Evolutionary conservation across 1,140 invertebrate genomes (phyloP).

Genomic region (Agrilus planipennis): DNA sequence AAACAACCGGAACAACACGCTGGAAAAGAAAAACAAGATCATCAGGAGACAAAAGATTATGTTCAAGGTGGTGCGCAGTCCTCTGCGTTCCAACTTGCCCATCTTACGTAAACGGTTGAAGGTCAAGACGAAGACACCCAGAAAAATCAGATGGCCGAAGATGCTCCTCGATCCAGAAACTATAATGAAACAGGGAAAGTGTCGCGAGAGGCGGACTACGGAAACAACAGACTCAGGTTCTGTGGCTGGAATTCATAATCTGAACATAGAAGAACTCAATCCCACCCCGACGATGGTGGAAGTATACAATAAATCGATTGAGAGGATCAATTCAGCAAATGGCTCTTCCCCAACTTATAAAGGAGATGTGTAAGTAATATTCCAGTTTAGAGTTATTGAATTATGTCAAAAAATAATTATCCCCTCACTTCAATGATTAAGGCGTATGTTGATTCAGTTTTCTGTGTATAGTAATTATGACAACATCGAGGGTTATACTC

Average conservation of each 20-base stretch:
- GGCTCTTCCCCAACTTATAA: conserved; percentile 8
- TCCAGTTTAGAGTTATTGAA: no score
- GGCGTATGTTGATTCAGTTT: not conserved
- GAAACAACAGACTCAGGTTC: conserved; percentile 28
- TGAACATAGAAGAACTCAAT: conserved; percentile 37
- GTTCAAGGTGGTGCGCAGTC: conserved; percentile 26
- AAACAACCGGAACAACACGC: conserved; percentile 32
- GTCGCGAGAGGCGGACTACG: conserved; percentile 20
- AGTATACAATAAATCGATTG: conserved; percentile 37
- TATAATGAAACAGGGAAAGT: conserved; percentile 36
- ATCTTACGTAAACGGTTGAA: conserved; percentile 31
- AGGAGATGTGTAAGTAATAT: conserved; percentile 16
- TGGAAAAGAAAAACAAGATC: conserved; percentile 10
- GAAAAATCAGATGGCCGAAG: conserved; percentile 41
- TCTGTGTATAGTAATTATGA: not conserved
- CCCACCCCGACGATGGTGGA: conserved; percentile 46
- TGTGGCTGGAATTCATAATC: conserved; percentile 18
- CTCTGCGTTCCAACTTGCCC: conserved; percentile 32
- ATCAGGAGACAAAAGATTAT: conserved; percentile 34
- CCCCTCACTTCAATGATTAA: not conserved
- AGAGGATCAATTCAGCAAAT: conserved; percentile 26
- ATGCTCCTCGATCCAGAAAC: conserved; percentile 44
- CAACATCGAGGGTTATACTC: conserved; percentile 38
- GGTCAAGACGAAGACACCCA: conserved; percentile 22
- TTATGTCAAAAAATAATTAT: no score